Percentiles rank a stretch among this genome's conserved stretches.
Conservation (phyloP, 2,888 invertebrate genomes). For the Acheta domesticus region DNA sequence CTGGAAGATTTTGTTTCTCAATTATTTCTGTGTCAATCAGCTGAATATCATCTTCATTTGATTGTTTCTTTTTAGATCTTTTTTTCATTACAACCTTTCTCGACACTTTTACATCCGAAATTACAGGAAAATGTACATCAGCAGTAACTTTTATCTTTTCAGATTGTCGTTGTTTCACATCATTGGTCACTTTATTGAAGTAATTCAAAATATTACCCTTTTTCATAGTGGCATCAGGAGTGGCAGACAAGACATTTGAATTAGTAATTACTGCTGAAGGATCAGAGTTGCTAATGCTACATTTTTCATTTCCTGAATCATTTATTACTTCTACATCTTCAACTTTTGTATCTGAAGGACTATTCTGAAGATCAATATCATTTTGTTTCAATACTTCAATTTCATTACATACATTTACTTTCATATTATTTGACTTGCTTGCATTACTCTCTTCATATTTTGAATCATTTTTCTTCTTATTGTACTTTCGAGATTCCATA, state of each 20-base stretch:
- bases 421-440: background rate
- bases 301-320: too few relatives aligned
- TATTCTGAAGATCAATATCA: background rate
- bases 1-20: background rate
- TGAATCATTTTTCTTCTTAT: background rate
- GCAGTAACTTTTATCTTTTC: constrained; percentile 33
- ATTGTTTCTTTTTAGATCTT: background rate
- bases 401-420: background rate
- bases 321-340: too few relatives aligned
- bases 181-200: constrained; percentile 54
- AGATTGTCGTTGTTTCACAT: constrained; percentile 37
- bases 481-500: background rate
- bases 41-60: constrained; percentile 28
- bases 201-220: constrained; percentile 60
- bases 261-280: too few relatives aligned
- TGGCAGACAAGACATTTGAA: background rate
- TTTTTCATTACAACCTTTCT: constrained; percentile 23
- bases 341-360: background rate
- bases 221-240: constrained; percentile 43
- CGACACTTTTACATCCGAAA: constrained; percentile 25
- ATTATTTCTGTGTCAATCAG: constrained; percentile 27
- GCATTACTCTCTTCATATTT: background rate
- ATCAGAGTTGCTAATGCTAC: too few relatives aligned
- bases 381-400: background rate
- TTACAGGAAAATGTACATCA: constrained; percentile 32